These are phyloP conservation scores for Crioceris asparagi DNA, from an alignment of 2,888 invertebrate species.

Conservation along the genomic window DNA sequence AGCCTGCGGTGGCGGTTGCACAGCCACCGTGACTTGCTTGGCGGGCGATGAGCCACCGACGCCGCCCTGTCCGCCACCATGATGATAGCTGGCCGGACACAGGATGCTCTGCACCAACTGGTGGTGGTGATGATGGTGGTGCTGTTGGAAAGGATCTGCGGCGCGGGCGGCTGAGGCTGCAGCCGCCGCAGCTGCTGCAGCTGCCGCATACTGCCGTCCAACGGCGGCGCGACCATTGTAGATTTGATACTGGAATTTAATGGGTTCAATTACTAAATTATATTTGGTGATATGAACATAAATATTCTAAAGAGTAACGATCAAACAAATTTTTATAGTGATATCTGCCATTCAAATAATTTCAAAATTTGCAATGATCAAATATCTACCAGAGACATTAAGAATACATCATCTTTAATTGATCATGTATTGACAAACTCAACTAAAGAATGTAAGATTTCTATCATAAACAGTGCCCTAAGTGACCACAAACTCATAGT, in stretches of 20 bases:
- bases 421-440: too few species aligned
- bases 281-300: too few species aligned
- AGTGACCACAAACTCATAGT: too few species aligned
- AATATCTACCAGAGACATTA: too few species aligned
- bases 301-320: too few species aligned
- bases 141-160: conserved; percentile 78
- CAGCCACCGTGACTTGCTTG: conserved; percentile 55
- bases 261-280: background rate
- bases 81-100: conserved; percentile 64
- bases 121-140: too few species aligned
- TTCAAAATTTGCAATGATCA: too few species aligned
- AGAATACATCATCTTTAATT: too few species aligned
- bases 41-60: conserved; percentile 57
- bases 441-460: too few species aligned
- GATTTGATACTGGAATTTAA: conserved; percentile 58
- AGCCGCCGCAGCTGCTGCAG: conserved; percentile 2
- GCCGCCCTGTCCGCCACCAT: conserved; percentile 46
- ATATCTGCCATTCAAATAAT: too few species aligned
- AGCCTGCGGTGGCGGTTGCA: conserved; percentile 61
- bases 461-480: too few species aligned
- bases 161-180: conserved; percentile 24
- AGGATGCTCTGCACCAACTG: conserved; percentile 90
- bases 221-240: conserved; percentile 63
- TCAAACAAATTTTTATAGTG: too few species aligned
- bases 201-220: conserved; percentile 48